Base-by-base conservation (phyloP, 2,113 vertebrate genomes). In the Coptodon rendalli region DNA sequence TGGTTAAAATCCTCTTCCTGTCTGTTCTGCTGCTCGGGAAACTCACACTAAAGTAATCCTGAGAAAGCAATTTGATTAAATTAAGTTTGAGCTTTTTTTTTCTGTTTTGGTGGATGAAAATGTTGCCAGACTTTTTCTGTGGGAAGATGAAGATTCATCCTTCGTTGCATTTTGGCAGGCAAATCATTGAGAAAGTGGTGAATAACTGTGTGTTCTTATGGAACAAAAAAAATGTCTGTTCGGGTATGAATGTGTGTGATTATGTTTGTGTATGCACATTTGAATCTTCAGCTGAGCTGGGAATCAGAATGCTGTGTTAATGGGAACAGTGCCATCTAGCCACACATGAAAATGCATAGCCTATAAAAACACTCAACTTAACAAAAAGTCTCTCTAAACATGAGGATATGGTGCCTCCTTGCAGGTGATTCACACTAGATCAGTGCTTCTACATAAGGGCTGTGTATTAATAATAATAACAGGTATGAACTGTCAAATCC, bases 291-390 rank as follows among this genome's bases (percentile, higher is more conserved):
- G 89, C 82, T 82, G 83, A 82, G 89, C 91, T 95, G 92, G 92
- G 87, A 95, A 76, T 90, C 48, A 11, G 82, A 14, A 54, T 85
- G 11, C 22, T 45, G 11, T 76, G 27, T 92, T 84, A 16, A 82
- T 89, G 92, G 85, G 84, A 92, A 88, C 87, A 84, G 93, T 93
- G 93, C 91, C 93, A 95, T 92, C 80, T 83, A 86, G 76, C 63
- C 71, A 90, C 89, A 84, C 31, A 71, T 88, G 24, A 83, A 78
- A 87, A 68, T 45, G 56, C 6, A 88, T 43, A 91, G 53, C 82
- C 38, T 91, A 71, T 52, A 80, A 83, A 85, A 68, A 68, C 63
- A 68, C 63, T 68, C 63, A 24, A 38, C 61, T n/a, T 12, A 38
- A 68, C 36, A 53, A 45, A 5, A 83, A 59, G 48, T 13, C 4